Evolutionary conservation across 2,888 invertebrate species (phyloP).

Genomic region (Parnassius glacialis): DNA sequence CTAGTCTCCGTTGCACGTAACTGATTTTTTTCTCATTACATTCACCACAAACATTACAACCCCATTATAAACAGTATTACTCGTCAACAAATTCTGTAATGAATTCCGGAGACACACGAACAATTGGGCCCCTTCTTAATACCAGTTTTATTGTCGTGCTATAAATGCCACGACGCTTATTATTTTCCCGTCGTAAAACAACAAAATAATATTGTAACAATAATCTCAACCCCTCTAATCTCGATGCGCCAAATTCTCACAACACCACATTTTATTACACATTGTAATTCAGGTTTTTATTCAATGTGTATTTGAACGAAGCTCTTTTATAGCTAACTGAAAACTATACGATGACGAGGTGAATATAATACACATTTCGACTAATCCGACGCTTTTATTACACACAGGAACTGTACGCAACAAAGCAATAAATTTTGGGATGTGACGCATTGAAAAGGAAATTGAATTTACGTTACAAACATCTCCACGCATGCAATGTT

Average conservation of each 20-base stretch:
- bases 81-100: constrained; percentile 33
- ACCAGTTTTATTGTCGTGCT: constrained; percentile 62
- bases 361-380: constrained; percentile 37
- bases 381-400: constrained; percentile 31
- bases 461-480: background rate
- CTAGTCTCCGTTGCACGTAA: background rate
- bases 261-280: constrained; percentile 65
- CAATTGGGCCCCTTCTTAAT: constrained; percentile 51
- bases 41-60: constrained; percentile 1
- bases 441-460: background rate
- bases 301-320: constrained; percentile 50
- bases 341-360: constrained; percentile 45
- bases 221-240: constrained; percentile 66
- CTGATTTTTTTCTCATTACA: background rate
- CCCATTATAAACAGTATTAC: constrained; percentile 28
- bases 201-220: constrained; percentile 72
- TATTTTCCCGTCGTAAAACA: constrained; percentile 77
- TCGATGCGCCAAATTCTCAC: constrained; percentile 53
- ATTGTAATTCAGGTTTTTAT: constrained; percentile 64
- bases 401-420: constrained; percentile 4
- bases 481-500: too few relatives aligned
- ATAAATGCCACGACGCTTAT: constrained; percentile 68
- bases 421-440: constrained; percentile 9
- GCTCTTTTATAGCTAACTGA: constrained; percentile 59
- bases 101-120: constrained; percentile 38